phyloP scores from a whole-genome alignment of 2,113 vertebrate species.

The Toxotes chatareus region DNA sequence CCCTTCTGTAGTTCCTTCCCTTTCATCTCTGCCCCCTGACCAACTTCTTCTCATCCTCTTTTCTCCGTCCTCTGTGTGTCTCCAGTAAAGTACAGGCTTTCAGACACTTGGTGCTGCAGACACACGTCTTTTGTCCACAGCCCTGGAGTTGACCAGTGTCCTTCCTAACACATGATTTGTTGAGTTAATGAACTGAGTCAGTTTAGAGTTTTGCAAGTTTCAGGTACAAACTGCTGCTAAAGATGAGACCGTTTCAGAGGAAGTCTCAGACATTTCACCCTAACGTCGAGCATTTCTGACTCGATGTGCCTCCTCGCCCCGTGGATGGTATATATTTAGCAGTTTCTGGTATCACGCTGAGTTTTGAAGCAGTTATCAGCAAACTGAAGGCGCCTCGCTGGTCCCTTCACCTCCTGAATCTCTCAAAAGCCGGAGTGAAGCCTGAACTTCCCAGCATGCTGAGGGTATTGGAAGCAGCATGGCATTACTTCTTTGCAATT shows the following conservation, averaged over 20 bases:
- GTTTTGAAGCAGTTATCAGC: slow-evolving; percentile 14
- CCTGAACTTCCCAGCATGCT: slow-evolving; percentile 39
- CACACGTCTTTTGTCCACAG: too few relatives aligned
- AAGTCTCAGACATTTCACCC: too few relatives aligned
- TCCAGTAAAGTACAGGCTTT: too few relatives aligned
- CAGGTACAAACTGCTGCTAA: background rate
- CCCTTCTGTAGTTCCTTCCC: slow-evolving; percentile 4
- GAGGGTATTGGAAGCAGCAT: slow-evolving; percentile 28
- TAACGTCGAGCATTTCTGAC: background rate
- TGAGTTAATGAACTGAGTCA: background rate
- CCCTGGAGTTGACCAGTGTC: too few relatives aligned
- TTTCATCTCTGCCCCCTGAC: slow-evolving; percentile 12
- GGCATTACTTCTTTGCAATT: slow-evolving; percentile 42
- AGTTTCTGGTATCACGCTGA: background rate
- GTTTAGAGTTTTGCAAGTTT: background rate
- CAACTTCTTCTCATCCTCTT: background rate
- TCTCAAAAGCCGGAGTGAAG: slow-evolving; percentile 20
- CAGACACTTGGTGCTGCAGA: too few relatives aligned
- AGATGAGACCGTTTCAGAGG: background rate
- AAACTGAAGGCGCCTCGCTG: background rate
- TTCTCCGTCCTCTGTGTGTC: background rate
- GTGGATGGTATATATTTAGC: background rate
- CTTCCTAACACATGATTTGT: too few relatives aligned
- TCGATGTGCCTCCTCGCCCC: background rate
- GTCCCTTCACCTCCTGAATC: slow-evolving; percentile 11